Base-by-base conservation (phyloP, 1,140 invertebrate species). In the Bombus confusus region DNA sequence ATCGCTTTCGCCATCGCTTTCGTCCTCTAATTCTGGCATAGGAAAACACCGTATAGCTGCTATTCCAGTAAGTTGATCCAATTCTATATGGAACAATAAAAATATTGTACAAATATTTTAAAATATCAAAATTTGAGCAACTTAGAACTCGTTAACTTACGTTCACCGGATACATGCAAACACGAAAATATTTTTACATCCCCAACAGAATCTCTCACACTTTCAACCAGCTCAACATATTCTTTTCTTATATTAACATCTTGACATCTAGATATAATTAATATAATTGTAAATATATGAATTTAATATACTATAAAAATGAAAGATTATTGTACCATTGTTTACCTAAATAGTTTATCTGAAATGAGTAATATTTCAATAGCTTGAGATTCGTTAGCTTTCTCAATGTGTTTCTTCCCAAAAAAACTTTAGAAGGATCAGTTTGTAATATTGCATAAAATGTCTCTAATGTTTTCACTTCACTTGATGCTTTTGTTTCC, bases 111-210 rank as follows among this genome's bases (percentile, higher is more conserved):
- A 75, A 74, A 68, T 75, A 66, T 86, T 74, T n/a, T 39, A 76
- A 47, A 66, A 74, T 31, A 72, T 64, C 18, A 5, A 52, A 72
- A 18, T 52, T 73, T 57, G 0, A 75, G 39, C 28, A 37, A 43
- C 66, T 37, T 34, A 68, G 10, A 71, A 3, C 34, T 84, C 1
- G 34, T 15, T 80, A 90, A 97, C 98, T 97, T 96, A 99, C 98
- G 99, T 97, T 99, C 99, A 83, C 99, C 99, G 80, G 99, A 99
- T 47, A 99, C 97, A 95, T 99, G 99, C 96, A 99, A 97, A 94
- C 98, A 99, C 25, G 99, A 99, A 95, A 99, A 99, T 95, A 99
- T 98, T 95, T 97, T 98, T 0, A 99, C 99, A 92, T 99, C 98
- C 5, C 99, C 99, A 62, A 98, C 97, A 93, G 96, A 97, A 74